A percentile compares a stretch with the other conserved stretches of the same genome.
Conservation (phyloP, 2,113 vertebrate species). For the Ancistrus triradiatus region DNA sequence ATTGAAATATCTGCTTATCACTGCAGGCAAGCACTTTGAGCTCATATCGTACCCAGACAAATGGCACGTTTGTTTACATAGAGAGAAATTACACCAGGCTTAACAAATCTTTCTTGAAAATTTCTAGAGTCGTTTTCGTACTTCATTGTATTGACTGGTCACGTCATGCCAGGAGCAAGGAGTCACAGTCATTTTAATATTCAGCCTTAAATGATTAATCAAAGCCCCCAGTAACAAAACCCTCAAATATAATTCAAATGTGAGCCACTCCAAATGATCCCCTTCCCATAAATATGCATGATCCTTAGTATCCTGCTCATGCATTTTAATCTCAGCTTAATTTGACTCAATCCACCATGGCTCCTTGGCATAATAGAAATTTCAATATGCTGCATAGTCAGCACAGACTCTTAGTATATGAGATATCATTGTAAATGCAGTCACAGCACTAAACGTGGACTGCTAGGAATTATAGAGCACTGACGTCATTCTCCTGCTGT, state of each 20-base stretch:
- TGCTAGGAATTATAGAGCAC: conserved; percentile 5
- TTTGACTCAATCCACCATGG: conserved; percentile 45
- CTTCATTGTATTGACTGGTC: conserved; percentile 19
- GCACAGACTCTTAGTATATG: conserved; percentile 39
- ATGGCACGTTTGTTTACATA: background rate
- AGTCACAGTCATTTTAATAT: conserved; percentile 33
- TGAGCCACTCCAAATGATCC: conserved; percentile 26
- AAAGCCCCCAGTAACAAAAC: conserved; percentile 33
- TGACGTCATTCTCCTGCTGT: conserved; percentile 10
- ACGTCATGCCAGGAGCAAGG: conserved; percentile 17
- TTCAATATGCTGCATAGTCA: conserved; percentile 38
- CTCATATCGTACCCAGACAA: background rate
- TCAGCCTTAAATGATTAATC: conserved; percentile 36
- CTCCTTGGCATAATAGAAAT: conserved; percentile 38
- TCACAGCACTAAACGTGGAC: conserved; percentile 12
- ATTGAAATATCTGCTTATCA: too few species aligned
- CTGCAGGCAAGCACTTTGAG: too few species aligned
- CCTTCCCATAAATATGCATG: conserved; percentile 51
- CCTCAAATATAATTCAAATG: conserved; percentile 42
- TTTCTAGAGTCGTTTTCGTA: conserved; percentile 9
- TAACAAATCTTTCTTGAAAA: conserved; percentile 2
- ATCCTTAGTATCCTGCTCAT: conserved; percentile 46
- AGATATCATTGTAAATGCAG: conserved; percentile 32
- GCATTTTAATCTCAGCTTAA: conserved; percentile 54
- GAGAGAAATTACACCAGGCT: background rate